phyloP scores from a whole-genome alignment of 2,113 vertebrate genomes.

The Oxyruncus cristatus region DNA sequence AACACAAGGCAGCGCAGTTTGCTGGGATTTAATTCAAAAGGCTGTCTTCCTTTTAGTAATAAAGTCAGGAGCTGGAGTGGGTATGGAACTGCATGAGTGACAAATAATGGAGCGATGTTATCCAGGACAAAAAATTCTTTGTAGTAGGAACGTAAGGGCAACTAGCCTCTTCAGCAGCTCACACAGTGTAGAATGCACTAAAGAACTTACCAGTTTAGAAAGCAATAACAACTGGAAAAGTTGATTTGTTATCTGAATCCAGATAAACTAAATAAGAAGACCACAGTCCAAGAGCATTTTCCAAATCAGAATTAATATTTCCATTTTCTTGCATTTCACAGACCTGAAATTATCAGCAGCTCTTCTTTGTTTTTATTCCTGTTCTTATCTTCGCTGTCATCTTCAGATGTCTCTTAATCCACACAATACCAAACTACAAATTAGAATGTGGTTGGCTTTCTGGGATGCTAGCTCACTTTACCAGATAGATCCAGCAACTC shows the following conservation, averaged over 20 bases:
- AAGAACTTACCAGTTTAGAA: not conserved
- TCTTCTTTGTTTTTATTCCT: not conserved
- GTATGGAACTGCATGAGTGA: not conserved
- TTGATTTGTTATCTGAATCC: not conserved
- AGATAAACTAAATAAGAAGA: not conserved
- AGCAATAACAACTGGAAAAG: not conserved
- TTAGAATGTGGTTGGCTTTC: not conserved
- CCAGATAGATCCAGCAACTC: not conserved
- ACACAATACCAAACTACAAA: not conserved
- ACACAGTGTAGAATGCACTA: not conserved
- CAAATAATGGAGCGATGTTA: not conserved
- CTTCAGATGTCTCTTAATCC: conserved; percentile 6
- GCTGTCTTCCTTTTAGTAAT: not conserved
- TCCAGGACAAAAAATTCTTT: not conserved
- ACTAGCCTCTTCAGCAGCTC: not conserved
- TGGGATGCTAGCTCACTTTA: not conserved
- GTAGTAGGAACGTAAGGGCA: not conserved
- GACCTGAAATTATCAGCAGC: not conserved
- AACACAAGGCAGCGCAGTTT: not conserved
- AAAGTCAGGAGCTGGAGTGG: not conserved
- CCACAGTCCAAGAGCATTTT: not conserved
- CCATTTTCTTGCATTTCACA: not conserved
- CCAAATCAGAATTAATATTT: not conserved
- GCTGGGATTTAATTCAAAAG: not conserved
- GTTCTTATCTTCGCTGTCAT: not conserved